These are phyloP conservation scores for Baryphthengus martii DNA, from an alignment of 2,113 vertebrate species.

Conservation along the genomic window DNA sequence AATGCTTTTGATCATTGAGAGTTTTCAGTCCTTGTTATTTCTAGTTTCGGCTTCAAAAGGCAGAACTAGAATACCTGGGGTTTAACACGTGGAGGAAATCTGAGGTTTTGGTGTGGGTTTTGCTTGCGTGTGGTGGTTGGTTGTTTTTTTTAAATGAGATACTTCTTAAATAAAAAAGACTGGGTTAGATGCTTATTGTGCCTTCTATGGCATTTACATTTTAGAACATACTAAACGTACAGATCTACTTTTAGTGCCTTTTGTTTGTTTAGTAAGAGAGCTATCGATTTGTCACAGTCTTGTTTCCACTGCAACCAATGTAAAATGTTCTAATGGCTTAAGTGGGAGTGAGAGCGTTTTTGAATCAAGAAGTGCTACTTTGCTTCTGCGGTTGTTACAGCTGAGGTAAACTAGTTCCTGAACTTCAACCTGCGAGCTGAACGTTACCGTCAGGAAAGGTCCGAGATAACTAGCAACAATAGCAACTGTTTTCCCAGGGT, in stretches of 20 bases:
- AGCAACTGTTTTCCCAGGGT: neutral
- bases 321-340: neutral
- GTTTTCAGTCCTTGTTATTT: neutral
- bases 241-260: neutral
- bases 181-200: neutral
- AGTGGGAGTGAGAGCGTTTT: neutral
- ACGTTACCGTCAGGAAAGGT: neutral
- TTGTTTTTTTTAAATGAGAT: neutral
- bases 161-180: neutral
- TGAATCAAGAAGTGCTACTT: neutral
- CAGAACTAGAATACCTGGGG: neutral
- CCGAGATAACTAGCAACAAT: neutral
- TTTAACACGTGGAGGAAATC: neutral
- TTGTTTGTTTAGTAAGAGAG: neutral
- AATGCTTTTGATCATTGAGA: neutral
- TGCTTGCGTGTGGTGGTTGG: neutral
- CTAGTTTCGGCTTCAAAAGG: neutral
- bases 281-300: neutral
- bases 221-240: neutral
- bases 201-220: neutral
- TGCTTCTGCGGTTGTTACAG: neutral
- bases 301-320: neutral
- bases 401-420: neutral
- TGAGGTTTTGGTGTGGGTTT: neutral
- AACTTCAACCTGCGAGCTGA: neutral